Evolutionary conservation across 2,113 vertebrate genomes (phyloP), one percentile per base, ranked within the genome.

Genomic region (human): DNA sequence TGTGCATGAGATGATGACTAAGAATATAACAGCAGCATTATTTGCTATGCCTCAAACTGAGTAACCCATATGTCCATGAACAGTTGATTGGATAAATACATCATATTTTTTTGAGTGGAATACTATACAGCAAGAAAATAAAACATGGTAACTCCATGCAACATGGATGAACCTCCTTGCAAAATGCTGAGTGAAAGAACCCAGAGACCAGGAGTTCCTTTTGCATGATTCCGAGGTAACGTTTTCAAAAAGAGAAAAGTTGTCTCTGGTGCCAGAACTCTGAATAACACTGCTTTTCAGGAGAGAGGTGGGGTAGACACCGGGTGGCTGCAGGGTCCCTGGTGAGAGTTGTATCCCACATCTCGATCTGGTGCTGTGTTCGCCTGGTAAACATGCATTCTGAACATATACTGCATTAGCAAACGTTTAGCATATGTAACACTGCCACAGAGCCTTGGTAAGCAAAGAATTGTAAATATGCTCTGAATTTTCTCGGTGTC

Each of bases 51-150:
- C 30, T 30, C 25, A 35, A 25, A 4, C 38, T 4, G 25, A 55
- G 57, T 3, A 12, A 4, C 30, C 32, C 23, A 20, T 1, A 0
- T 6, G 12, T 6, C 75, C 75, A 11, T 0, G 0, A 10, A 22
- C 38, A 12, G 59, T 14, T 5, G 22, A 17, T 7, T 5, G 18
- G 52, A 45, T 13, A 12, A 22, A 35, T 9, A 17, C 6, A 35
- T 7, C 17, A 22, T 20, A 32, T 8, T 11, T 38, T 6, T 57
- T 13, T 23, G 3, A 81, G 6, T 57, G 79, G 35, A 38, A 81
- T 81, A 81, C 79, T 38, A 32, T 8, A 4, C 1, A 2, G 20
- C 48, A 43, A 23, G 14, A n/a, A 91, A 80, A n/a, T 22, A 50
- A n/a, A 12, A 43, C 30, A n/a, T 35, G 83, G 6, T 2, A 17